Base-by-base conservation (phyloP, 2,888 invertebrate species). In the Dynastes grantii region DNA sequence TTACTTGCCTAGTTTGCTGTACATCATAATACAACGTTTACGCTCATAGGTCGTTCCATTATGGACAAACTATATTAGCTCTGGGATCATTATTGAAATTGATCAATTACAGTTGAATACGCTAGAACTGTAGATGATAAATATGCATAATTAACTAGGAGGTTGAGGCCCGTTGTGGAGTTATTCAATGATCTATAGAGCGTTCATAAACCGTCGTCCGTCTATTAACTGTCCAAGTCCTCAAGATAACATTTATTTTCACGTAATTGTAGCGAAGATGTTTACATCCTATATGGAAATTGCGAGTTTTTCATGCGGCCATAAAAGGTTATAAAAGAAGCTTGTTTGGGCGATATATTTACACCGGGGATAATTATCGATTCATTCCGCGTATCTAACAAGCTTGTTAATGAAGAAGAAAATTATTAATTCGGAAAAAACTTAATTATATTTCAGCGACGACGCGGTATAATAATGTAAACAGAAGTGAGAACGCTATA, bases 111-210 rank as follows among this genome's bases (percentile, higher is more conserved):
- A 16, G 16, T 58, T 63, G 29, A 22, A 63, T 13, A 63, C 6
- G 27, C 32, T 63, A 3, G 63, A 63, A 63, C 63, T 13, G 63
- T 63, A 63, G 63, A 63, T 63, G 63, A 63, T 63, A 32, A 63
- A 63, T 63, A 63, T 63, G 63, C 32, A 63, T 63, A 63, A 63
- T 63, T 63, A 29, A n/a, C 32, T 29, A 6, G 29, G 32, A 63
- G 29, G 29, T 29, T 32, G 63, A 27, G 32, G 29, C 37, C 27
- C n/a, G 11, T 9, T 3, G n/a, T 63, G 63, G 32, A 27, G 32
- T 63, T 63, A 63, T 29, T 29, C 27, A 29, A 63, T 29, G 55
- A 55, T 55, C 55, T n/a, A 55, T 22, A 22, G 8, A 55, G 29
- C 63, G 29, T 29, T 32, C 29, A 32, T 32, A 32, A 32, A 63